Percentiles rank a stretch among this genome's conserved stretches.
Conservation (phyloP, 1,140 invertebrate genomes). For the Bombus haemorrhoidalis region DNA sequence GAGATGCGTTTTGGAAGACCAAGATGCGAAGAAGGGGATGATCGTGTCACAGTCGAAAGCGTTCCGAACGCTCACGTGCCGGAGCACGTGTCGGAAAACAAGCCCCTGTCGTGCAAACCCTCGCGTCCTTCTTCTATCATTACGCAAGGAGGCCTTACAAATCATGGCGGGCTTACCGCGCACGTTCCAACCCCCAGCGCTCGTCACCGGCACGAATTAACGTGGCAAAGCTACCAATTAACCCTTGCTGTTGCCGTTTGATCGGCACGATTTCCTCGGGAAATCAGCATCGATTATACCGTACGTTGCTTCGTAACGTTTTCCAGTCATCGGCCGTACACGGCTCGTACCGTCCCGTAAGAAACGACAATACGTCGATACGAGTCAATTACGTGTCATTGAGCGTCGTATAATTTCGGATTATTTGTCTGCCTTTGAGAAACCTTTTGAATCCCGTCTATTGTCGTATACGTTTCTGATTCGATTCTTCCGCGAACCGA, state of each 20-base stretch:
- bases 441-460: neutral
- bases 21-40: conserved; percentile 44
- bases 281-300: conserved; percentile 11
- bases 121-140: conserved; percentile 62
- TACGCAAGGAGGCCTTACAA: conserved; percentile 76
- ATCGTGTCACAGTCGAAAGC: conserved; percentile 77
- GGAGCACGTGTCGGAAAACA: conserved; percentile 73
- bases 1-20: conserved; percentile 38
- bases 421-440: neutral
- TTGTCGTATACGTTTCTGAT: neutral
- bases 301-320: neutral
- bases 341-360: neutral
- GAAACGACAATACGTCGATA: neutral
- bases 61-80: conserved; percentile 78
- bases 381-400: neutral
- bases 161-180: conserved; percentile 72
- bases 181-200: conserved; percentile 53
- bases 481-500: conserved; percentile 36
- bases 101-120: conserved; percentile 54
- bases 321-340: neutral
- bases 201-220: conserved; percentile 68
- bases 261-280: conserved; percentile 26
- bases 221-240: conserved; percentile 69
- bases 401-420: neutral
- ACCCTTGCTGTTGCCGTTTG: conserved; percentile 42